Evolutionary conservation across 2,797 vertebrate genomes (phyloP).

Genomic region (Cynopterus sphinx): DNA sequence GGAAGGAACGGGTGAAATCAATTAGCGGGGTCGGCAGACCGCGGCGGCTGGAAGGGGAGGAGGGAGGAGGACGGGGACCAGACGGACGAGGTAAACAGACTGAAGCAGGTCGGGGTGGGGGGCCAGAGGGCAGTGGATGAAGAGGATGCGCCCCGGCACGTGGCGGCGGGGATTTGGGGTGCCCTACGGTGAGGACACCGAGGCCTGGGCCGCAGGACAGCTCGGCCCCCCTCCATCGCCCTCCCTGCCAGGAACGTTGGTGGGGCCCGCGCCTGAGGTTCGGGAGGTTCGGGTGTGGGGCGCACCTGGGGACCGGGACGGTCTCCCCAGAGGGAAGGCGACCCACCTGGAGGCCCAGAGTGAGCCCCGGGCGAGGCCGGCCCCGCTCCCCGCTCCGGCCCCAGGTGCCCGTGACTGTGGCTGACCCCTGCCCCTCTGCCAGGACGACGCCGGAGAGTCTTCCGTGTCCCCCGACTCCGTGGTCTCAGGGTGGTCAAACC

Average conservation of each 20-base stretch:
- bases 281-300: accelerated
- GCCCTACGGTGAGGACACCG: accelerated
- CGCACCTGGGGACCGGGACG: accelerated
- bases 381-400: accelerated
- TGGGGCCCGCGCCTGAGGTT: not conserved
- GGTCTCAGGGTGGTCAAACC: too few relatives aligned
- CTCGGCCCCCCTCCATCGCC: accelerated
- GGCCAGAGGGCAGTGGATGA: accelerated
- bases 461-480: not conserved
- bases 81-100: too few relatives aligned
- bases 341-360: not conserved
- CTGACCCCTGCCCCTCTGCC: not conserved
- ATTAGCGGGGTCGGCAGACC: accelerated
- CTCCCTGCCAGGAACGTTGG: not conserved
- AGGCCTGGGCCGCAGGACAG: not conserved
- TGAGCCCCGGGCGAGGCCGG: not conserved
- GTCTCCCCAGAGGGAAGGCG: accelerated
- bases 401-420: accelerated
- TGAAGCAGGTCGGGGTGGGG: not conserved
- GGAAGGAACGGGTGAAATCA: accelerated
- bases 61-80: too few relatives aligned
- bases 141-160: too few relatives aligned
- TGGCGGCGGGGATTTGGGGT: not conserved
- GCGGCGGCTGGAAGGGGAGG: too few relatives aligned
- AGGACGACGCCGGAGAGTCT: too few relatives aligned